Evolutionary conservation across 2,113 vertebrate genomes (phyloP).

Genomic region (Daboia siamensis): DNA sequence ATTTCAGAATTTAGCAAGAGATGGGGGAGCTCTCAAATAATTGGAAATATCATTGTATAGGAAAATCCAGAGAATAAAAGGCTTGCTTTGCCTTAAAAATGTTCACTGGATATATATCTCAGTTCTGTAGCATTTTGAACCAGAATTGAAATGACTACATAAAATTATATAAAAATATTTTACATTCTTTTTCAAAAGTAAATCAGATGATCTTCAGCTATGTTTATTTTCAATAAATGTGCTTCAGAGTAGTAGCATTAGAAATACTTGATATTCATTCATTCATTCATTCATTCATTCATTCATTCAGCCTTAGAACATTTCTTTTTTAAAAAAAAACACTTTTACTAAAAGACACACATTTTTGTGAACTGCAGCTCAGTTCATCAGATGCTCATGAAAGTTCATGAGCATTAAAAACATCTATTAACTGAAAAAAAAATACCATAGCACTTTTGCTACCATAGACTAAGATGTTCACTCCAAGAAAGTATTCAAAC

Average conservation of each 20-base stretch:
- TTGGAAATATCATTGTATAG: too few species aligned
- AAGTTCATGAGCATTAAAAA: not conserved
- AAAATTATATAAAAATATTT: not conserved
- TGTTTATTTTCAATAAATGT: not conserved
- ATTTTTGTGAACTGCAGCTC: not conserved
- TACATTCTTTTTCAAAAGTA: not conserved
- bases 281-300: not conserved
- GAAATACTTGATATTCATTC: not conserved
- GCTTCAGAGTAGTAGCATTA: not conserved
- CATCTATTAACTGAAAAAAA: not conserved
- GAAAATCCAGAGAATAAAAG: too few species aligned
- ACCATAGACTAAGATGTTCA: not conserved
- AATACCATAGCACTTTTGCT: not conserved
- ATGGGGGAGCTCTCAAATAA: not conserved
- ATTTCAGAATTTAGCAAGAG: not conserved
- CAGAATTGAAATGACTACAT: not conserved
- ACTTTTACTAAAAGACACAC: not conserved
- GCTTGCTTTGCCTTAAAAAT: not conserved
- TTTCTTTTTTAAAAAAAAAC: not conserved
- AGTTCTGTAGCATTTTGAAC: not conserved
- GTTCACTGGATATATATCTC: not conserved
- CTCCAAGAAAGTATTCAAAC: not conserved
- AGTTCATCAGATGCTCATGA: not conserved
- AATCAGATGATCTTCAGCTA: not conserved
- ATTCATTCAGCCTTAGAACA: not conserved